Evolutionary conservation across 2,113 vertebrate species (phyloP).

Genomic region (Ochotona curzoniae): DNA sequence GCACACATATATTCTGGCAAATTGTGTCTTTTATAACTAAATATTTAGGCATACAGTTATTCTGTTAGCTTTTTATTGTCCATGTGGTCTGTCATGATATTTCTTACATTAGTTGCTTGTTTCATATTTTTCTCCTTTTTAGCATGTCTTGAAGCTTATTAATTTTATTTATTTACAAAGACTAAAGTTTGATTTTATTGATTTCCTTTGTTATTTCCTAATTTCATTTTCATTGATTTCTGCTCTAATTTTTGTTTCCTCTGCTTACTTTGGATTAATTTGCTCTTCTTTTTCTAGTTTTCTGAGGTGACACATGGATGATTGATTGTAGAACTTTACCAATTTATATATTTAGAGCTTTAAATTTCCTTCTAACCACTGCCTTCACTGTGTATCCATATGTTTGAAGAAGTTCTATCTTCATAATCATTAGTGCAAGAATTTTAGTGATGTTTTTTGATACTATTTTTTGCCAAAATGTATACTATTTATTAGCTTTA

Average conservation of each 20-base stretch:
- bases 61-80: not conserved
- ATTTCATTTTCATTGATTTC: not conserved
- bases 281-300: not conserved
- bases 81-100: not conserved
- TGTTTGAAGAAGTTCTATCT: constrained; percentile 12
- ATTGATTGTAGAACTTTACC: not conserved
- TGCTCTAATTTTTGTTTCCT: not conserved
- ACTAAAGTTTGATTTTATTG: not conserved
- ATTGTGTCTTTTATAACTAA: not conserved
- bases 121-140: not conserved
- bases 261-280: not conserved
- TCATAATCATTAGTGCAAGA: not conserved
- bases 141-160: not conserved
- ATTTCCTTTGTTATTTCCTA: not conserved
- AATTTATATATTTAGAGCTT: not conserved
- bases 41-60: not conserved
- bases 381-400: not conserved
- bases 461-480: not conserved
- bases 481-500: not conserved
- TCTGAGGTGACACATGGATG: not conserved
- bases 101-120: not conserved
- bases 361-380: not conserved
- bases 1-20: too few species aligned
- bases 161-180: not conserved
- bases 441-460: not conserved